Conservation (phyloP, 2,113 vertebrate genomes). For the Mobula birostris region DNA sequence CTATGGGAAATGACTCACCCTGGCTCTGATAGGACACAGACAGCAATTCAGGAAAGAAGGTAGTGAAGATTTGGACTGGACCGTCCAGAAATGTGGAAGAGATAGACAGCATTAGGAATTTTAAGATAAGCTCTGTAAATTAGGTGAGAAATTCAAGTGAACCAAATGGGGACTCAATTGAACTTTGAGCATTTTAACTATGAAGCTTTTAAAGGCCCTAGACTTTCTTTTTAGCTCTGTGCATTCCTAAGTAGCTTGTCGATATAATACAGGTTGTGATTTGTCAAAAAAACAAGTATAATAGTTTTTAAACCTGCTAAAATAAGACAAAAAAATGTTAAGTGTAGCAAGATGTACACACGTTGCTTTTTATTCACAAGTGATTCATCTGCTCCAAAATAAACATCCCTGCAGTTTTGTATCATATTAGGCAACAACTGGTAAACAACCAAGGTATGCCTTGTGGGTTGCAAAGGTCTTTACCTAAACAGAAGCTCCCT, state of each 20-base stretch:
- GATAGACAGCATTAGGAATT: not conserved
- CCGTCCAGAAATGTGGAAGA: not conserved
- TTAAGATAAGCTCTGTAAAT: not conserved
- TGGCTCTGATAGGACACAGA: not conserved
- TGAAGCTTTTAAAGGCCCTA: not conserved
- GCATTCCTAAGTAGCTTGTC: not conserved
- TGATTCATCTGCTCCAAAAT: not conserved
- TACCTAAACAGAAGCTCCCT: not conserved
- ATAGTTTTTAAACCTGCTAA: not conserved
- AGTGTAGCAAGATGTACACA: conserved; percentile 9
- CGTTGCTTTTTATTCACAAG: not conserved
- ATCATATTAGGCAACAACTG: not conserved
- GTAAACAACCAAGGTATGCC: not conserved
- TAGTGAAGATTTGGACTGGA: not conserved
- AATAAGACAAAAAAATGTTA: not conserved
- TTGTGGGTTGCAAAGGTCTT: not conserved
- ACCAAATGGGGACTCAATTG: not conserved
- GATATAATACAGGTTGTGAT: conserved; percentile 6
- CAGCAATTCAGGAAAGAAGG: not conserved
- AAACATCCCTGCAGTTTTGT: not conserved
- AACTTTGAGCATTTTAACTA: not conserved
- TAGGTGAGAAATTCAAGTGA: too few relatives aligned
- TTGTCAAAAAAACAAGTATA: not conserved
- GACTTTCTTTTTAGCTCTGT: not conserved
- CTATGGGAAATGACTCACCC: not conserved